Evolutionary conservation across 2,113 vertebrate species (phyloP), one percentile per base, ranked within the genome.

Genomic region (Proterorhinus semilunaris): DNA sequence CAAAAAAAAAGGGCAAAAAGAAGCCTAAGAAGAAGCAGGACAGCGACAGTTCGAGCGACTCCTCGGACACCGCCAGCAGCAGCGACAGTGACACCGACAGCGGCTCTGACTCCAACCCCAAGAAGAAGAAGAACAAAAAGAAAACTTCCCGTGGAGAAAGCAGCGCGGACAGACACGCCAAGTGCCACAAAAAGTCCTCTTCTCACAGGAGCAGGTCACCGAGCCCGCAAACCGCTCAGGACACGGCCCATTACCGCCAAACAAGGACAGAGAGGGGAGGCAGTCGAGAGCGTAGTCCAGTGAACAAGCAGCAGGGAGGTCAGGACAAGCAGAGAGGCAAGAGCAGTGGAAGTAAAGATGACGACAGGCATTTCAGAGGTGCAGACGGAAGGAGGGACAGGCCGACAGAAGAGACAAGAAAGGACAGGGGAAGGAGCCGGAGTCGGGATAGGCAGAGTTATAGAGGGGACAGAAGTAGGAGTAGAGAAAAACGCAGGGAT

Each of bases 1-100:
- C 93, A 75, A 90, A 93, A 86, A 93, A 89, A 78, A 91, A 87
- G 48, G 76, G 76, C 78, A 97, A 94, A 91, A 92, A 85, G 80
- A 96, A 94, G 80, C 93, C 94, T 71, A 95, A 94, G 90, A 96
- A 96, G 86, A 94, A 82, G 78, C 94, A 90, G 49, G 89, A 68
- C 21, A 87, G 88, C 4, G 69, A 83, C 52, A 92, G 89, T 66
- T 89, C 86, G 0, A 84, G 78, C 50, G 75, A 80, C 82, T 94
- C 94, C 77, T 92, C 81, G 81, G 92, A 90, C 47, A 92, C 83
- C 55, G 68, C 46, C 45, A 74, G 71, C 70, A 79, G 83, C 46
- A 66, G 64, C 73, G 87, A 89, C 82, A 92, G 90, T 84, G 92
- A 92, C 80, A 90, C 87, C 57, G 88, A 89, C 82, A 92, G 90